Conservation (phyloP, 1,140 invertebrate genomes). For the Brachionus asplanchnoidis region DNA sequence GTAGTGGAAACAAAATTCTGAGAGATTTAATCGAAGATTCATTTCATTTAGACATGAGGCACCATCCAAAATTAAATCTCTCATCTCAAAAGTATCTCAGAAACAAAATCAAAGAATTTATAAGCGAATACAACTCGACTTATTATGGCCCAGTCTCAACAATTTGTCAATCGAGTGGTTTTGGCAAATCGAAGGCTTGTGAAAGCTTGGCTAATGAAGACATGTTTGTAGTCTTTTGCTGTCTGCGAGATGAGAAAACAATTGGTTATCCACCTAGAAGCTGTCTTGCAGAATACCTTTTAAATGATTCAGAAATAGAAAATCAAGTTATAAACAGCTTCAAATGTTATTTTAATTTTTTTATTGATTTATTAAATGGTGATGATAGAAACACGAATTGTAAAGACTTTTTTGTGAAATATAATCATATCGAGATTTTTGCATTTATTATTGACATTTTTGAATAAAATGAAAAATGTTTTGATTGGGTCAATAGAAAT, state of each 20-base stretch:
- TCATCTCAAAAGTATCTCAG: not conserved
- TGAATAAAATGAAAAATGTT: too few species aligned
- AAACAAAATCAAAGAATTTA: not conserved
- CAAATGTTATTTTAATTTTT: not conserved
- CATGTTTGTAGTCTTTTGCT: not conserved
- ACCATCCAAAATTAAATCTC: not conserved
- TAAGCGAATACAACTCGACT: not conserved
- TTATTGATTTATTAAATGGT: constrained; percentile 3
- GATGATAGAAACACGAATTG: not conserved
- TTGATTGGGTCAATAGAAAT: too few species aligned
- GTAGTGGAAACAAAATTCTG: not conserved
- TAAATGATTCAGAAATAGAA: not conserved
- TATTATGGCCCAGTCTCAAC: not conserved
- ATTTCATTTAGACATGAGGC: not conserved
- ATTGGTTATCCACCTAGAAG: not conserved
- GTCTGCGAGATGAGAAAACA: not conserved
- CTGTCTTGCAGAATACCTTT: not conserved
- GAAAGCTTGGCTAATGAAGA: not conserved
- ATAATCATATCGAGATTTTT: too few species aligned
- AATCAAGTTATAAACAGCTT: not conserved
- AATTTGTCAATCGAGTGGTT: constrained; percentile 12
- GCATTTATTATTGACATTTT: too few species aligned
- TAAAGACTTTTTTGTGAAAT: not conserved
- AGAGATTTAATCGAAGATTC: not conserved
- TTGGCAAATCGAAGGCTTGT: not conserved